Evolutionary conservation across 2,113 vertebrate species (phyloP).

Genomic region (Neotoma lepida): DNA sequence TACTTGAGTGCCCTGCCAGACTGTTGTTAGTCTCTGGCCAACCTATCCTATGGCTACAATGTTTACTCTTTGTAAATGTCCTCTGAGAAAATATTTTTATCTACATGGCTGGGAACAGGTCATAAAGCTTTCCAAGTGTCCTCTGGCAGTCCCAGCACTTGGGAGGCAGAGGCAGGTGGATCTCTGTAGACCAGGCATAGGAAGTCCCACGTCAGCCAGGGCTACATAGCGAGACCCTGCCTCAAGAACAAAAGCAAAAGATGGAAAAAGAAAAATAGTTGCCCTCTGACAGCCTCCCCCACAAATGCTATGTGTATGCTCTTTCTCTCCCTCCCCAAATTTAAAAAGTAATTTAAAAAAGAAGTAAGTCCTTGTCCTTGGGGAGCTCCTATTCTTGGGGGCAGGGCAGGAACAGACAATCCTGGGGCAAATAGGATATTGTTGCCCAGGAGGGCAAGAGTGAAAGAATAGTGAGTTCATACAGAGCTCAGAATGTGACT

Average conservation of each 20-base stretch:
- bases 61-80: constrained; percentile 1
- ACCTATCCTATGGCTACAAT: background rate
- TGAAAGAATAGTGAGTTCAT: accelerated
- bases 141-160: background rate
- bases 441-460: background rate
- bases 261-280: background rate
- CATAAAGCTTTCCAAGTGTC: background rate
- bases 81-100: background rate
- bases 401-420: background rate
- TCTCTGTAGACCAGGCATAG: background rate
- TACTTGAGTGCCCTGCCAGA: background rate
- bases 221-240: background rate
- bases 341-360: background rate
- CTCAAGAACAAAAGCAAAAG: background rate
- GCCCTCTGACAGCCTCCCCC: background rate
- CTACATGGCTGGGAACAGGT: background rate
- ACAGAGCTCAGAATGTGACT: background rate
- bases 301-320: background rate
- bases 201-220: background rate
- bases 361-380: background rate
- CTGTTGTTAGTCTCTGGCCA: background rate
- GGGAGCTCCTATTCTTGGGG: background rate
- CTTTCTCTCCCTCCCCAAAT: no score
- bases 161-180: background rate
- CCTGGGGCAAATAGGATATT: background rate